These are phyloP conservation scores for Dromococcyx pavoninus DNA, from an alignment of 2,797 vertebrate species.

Conservation along the genomic window DNA sequence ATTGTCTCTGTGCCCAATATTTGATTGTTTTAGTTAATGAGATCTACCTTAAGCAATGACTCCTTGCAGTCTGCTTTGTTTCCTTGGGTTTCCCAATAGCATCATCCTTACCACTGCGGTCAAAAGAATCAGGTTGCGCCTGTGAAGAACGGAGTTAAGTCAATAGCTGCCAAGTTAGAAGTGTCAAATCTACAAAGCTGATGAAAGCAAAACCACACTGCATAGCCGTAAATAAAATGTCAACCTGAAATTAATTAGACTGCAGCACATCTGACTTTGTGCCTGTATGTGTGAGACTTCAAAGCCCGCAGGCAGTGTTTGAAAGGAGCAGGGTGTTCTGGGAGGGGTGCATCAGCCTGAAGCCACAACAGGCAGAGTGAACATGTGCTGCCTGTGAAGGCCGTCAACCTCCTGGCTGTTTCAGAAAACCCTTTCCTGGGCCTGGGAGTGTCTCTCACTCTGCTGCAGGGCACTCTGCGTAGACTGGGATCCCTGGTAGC, in stretches of 20 bases:
- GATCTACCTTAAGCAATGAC: background rate
- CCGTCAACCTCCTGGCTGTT: background rate
- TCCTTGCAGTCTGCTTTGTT: background rate
- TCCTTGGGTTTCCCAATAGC: background rate
- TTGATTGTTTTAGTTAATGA: background rate
- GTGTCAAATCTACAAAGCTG: background rate
- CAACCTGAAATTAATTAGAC: slow-evolving; percentile 64
- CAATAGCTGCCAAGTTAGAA: slow-evolving; percentile 33
- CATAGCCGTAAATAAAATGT: slow-evolving; percentile 54
- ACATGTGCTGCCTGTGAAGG: background rate
- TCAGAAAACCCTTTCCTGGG: background rate
- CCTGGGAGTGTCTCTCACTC: background rate
- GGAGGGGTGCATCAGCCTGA: background rate
- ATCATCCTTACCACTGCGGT: background rate
- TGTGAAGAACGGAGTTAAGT: background rate
- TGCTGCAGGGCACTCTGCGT: background rate
- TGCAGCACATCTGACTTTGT: slow-evolving; percentile 5
- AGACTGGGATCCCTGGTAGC: rapidly evolving
- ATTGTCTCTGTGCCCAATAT: background rate
- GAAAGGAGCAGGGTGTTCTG: background rate
- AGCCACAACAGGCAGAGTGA: background rate
- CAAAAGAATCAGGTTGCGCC: background rate
- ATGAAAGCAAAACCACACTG: background rate
- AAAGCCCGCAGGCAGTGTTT: slow-evolving; percentile 6
- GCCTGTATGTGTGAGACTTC: slow-evolving; percentile 29